Conservation (phyloP, 2,797 vertebrate genomes). For the Phataginus tetradactyla region DNA sequence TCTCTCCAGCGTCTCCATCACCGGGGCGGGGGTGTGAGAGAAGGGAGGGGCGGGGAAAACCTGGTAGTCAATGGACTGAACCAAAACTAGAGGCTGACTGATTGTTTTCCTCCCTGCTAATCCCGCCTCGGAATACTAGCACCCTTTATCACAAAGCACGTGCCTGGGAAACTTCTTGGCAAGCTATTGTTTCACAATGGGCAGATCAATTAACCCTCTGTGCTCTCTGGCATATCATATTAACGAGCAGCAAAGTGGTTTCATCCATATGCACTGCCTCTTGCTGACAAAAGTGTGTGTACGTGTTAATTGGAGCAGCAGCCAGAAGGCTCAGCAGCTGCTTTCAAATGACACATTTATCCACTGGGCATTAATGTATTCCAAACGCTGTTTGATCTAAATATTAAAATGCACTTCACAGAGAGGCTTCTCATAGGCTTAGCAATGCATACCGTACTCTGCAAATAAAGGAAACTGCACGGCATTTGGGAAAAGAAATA, state of each 20-base stretch:
- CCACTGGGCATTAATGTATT: constrained; percentile 86
- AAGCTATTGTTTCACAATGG: constrained; percentile 57
- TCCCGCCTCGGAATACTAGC: neutral
- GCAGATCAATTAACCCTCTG: constrained; percentile 27
- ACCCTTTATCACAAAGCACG: neutral
- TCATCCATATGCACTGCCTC: constrained; percentile 84
- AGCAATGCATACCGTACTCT: constrained; percentile 39
- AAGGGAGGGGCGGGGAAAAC: constrained; percentile 84
- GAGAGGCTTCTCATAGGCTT: constrained; percentile 75
- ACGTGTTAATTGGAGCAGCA: constrained; percentile 90
- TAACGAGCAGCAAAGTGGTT: constrained; percentile 86
- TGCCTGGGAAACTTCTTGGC: constrained; percentile 3
- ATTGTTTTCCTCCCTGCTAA: constrained; percentile 62
- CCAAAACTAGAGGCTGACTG: constrained; percentile 80
- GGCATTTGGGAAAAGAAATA: neutral
- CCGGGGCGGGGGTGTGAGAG: constrained; percentile 48
- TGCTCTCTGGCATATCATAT: constrained; percentile 18
- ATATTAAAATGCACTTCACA: constrained; percentile 84
- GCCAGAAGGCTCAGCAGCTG: constrained; percentile 87
- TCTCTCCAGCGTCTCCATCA: constrained; percentile 85
- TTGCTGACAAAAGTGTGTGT: constrained; percentile 81
- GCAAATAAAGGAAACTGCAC: constrained; percentile 77
- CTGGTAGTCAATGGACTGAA: constrained; percentile 87
- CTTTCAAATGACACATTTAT: constrained; percentile 88
- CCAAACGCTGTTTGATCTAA: constrained; percentile 85